Evolutionary conservation across 2,113 vertebrate genomes (phyloP).

Genomic region (Phocoena sinus): DNA sequence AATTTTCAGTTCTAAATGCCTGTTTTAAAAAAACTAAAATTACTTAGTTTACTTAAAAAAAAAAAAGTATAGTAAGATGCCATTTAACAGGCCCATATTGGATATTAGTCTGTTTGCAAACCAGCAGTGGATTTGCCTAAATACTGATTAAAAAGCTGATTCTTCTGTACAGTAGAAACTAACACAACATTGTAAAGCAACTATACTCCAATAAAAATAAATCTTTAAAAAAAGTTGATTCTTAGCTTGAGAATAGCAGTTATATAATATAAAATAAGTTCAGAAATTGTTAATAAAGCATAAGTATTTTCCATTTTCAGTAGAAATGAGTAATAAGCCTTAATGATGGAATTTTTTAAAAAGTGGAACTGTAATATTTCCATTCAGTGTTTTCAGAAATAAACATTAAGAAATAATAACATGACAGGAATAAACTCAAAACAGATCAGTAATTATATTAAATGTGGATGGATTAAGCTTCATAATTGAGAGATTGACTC

Average conservation of each 20-base stretch:
- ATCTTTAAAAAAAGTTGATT: not conserved
- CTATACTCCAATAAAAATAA: too few species aligned
- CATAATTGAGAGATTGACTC: not conserved
- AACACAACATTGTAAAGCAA: too few species aligned
- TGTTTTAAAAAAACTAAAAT: conserved; percentile 34
- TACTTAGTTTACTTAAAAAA: not conserved
- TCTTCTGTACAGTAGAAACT: not conserved
- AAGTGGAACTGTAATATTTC: conserved; percentile 39
- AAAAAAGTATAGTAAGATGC: not conserved
- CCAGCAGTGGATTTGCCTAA: conserved; percentile 11
- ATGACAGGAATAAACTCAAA: conserved; percentile 2
- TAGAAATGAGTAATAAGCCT: conserved; percentile 24
- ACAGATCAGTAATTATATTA: conserved; percentile 16
- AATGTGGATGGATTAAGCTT: conserved; percentile 3
- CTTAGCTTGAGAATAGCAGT: conserved; percentile 25
- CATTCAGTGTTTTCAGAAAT: not conserved
- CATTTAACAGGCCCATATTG: not conserved
- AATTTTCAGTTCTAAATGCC: not conserved
- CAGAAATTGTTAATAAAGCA: conserved; percentile 29
- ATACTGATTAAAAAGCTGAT: conserved; percentile 26
- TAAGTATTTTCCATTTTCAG: conserved; percentile 46
- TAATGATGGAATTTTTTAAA: not conserved
- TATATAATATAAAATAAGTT: not conserved
- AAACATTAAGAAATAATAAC: not conserved
- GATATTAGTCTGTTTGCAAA: conserved; percentile 28